Base-by-base conservation (phyloP, 2,888 invertebrate species). In the Andrena minutula region DNA sequence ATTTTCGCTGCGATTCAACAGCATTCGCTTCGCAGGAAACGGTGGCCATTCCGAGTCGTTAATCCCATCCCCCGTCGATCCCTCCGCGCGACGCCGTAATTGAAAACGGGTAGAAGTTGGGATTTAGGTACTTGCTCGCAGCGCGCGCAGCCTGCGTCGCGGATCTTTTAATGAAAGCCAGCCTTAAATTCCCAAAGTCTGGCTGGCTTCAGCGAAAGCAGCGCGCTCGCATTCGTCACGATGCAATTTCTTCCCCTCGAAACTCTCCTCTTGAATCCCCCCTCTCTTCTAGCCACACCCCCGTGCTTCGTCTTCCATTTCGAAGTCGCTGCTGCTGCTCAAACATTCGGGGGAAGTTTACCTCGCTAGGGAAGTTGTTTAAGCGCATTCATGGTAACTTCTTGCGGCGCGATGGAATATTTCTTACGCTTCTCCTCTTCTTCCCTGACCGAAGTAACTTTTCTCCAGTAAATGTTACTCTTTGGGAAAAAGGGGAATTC, bases 331-430 rank as follows among this genome's bases (percentile, higher is more conserved):
- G n/a, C 41, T 32, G 60, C 51, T 71, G 60, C 53, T 78, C 35
- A 78, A 78, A 72, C 56, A 78, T 63, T 78, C 77, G 47, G 16
- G 32, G 51, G 10, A 73, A 78, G 51, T 63, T 73, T 47, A 49
- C 35, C 49, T 35, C 10, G 28, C 71, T 26, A 12, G 66, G 8
- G 41, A 72, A 72, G 49, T 66, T 72, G 16, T 72, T 66, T 49
- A 71, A 71, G 58, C 58, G 23, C 58, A 56, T 63, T 70, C 75
- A 10, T 47, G 35, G 12, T 47, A 53, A 56, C 56, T 56, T 26
- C 23, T 12, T 56, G 56, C 56, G 23, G 10, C 56, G 3, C 20
- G 53, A 2, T 26, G 56, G 23, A 23, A 23, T 56, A 56, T 56
- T 56, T 56, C 26, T 23, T 56, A 8, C 10, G 56, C 12, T 26